A percentile compares a stretch with the other conserved stretches of the same genome.
These are phyloP conservation scores for Gordius sp. DNA, from an alignment of 2,888 invertebrate genomes.

Conservation along the genomic window DNA sequence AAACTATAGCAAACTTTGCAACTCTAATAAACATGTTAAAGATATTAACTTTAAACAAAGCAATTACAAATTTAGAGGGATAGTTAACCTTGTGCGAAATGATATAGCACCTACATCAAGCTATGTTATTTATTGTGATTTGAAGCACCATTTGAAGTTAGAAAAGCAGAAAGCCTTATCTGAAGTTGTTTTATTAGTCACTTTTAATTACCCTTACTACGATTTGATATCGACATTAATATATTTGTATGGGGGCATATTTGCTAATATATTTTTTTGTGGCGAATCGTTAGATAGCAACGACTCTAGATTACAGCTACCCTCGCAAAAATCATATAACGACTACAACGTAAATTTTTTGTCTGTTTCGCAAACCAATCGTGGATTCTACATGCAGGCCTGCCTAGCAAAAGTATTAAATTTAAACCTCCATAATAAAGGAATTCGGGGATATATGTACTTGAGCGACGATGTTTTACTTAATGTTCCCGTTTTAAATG, in stretches of 20 bases:
- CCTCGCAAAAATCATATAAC: background rate
- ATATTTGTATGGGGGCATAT: background rate
- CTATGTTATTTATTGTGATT: too few relatives aligned
- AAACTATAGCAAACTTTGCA: too few relatives aligned
- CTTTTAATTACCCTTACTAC: background rate
- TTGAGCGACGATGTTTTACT: background rate
- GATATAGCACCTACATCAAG: too few relatives aligned
- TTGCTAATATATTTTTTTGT: background rate
- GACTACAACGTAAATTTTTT: background rate
- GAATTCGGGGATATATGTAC: background rate
- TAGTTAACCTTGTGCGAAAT: too few relatives aligned
- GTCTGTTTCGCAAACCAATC: background rate
- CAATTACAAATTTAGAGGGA: too few relatives aligned
- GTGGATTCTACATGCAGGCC: background rate
- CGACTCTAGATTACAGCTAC: too few relatives aligned
- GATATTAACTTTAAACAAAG: too few relatives aligned
- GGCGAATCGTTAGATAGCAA: too few relatives aligned
- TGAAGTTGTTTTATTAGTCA: background rate
- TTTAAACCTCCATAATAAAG: background rate
- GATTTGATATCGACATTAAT: background rate
- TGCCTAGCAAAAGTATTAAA: background rate
- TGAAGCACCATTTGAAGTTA: background rate
- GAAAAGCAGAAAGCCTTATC: background rate
- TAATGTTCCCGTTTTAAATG: background rate
- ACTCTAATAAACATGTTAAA: too few relatives aligned